phyloP scores from a whole-genome alignment of 2,888 invertebrate genomes.

The Drosophila siamana region DNA sequence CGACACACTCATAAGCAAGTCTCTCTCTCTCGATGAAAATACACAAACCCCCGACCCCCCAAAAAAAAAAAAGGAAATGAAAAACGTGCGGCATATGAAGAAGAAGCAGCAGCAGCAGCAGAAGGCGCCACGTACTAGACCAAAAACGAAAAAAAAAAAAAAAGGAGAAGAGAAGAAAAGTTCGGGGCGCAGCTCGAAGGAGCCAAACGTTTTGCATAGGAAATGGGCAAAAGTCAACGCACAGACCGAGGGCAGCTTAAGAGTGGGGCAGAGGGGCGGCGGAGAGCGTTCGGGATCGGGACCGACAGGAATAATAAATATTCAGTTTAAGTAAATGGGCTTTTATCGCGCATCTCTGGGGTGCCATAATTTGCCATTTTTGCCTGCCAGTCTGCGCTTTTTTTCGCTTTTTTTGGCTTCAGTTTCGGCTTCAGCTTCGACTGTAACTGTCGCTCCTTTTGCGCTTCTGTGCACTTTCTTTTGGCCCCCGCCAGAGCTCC shows the following conservation, averaged over 20 bases:
- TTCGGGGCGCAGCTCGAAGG: slow-evolving; percentile 27
- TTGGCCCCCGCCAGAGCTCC: not conserved
- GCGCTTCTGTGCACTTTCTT: slow-evolving; percentile 1
- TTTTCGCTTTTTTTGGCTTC: slow-evolving; percentile 19
- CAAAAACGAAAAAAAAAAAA: slow-evolving; percentile 13
- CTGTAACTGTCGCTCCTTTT: slow-evolving; percentile 2
- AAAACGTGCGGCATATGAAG: slow-evolving; percentile 66
- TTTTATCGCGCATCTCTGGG: slow-evolving; percentile 80
- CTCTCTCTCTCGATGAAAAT: slow-evolving; percentile 3
- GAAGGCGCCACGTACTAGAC: slow-evolving; percentile 55
- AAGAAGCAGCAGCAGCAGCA: slow-evolving; percentile 9
- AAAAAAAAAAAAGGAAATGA: slow-evolving; percentile 49
- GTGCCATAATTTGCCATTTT: slow-evolving; percentile 82
- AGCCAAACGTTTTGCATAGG: slow-evolving; percentile 73
- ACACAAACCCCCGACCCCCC: no score
- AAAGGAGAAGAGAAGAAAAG: slow-evolving; percentile 10
- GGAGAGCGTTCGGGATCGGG: slow-evolving; percentile 43
- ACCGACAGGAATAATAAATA: slow-evolving; percentile 81
- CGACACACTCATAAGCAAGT: slow-evolving; percentile 60
- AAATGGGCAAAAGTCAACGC: slow-evolving; percentile 69
- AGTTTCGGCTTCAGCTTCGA: slow-evolving; percentile 27
- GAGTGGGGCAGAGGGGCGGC: not conserved
- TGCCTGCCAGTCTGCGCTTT: slow-evolving; percentile 63
- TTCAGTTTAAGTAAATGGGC: slow-evolving; percentile 82
- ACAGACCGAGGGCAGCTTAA: slow-evolving; percentile 20